Percentiles rank a stretch among this genome's conserved stretches.
These are phyloP conservation scores for Porites lobata DNA, from an alignment of 92 coral and sea anemone species.

Conservation along the genomic window DNA sequence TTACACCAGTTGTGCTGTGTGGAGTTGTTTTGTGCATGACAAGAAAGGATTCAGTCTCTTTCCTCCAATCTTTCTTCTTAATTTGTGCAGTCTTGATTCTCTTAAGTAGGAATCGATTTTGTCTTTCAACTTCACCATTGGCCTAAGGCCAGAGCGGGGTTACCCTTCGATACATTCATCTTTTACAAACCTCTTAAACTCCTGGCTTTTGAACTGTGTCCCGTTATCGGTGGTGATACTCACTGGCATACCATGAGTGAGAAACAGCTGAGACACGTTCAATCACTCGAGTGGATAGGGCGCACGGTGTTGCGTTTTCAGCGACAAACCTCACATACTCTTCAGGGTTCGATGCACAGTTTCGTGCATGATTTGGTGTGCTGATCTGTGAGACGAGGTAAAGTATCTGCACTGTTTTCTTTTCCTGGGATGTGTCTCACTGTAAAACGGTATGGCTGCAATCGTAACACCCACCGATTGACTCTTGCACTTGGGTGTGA, in stretches of 20 bases:
- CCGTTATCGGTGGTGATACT: no score
- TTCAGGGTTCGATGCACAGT: conserved; percentile 47
- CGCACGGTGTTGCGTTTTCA: conserved; percentile 61
- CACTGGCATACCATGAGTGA: no score
- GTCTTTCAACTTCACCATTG: conserved; percentile 14
- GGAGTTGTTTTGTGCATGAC: conserved; percentile 37
- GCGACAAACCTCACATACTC: conserved; percentile 52
- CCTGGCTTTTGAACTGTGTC: not conserved
- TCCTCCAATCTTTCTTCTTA: conserved; percentile 43
- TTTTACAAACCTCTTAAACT: conserved; percentile 29
- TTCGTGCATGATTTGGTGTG: not conserved
- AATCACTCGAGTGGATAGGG: conserved; percentile 52
- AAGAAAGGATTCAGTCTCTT: conserved; percentile 28
- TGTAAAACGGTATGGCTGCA: conserved; percentile 65
- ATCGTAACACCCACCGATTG: conserved; percentile 67
- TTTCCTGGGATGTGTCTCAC: conserved; percentile 68
- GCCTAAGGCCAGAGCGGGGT: not conserved
- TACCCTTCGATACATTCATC: not conserved
- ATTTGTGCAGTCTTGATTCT: conserved; percentile 31
- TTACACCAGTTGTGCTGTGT: conserved; percentile 46
- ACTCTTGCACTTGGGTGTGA: conserved; percentile 55
- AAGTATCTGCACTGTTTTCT: conserved; percentile 66
- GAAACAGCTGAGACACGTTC: conserved; percentile 19
- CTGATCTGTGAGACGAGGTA: conserved; percentile 48
- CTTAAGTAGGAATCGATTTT: conserved; percentile 19